These are phyloP conservation scores for Gavia stellata DNA, from an alignment of 2,113 vertebrate genomes.

Conservation along the genomic window DNA sequence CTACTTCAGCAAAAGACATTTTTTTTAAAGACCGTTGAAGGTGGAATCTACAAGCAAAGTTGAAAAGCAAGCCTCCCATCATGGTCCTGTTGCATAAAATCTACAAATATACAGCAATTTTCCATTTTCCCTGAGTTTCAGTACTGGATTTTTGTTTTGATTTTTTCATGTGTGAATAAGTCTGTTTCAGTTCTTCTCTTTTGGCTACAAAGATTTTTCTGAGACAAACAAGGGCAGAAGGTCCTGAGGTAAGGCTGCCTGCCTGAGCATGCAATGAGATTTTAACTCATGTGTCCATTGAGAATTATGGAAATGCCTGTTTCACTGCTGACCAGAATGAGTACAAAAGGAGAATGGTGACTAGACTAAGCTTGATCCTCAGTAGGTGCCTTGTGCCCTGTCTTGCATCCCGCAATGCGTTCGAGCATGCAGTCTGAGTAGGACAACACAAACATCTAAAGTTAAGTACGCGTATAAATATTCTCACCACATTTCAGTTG, in stretches of 20 bases:
- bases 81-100: not conserved
- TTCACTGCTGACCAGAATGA: not conserved
- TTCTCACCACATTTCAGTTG: not conserved
- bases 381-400: not conserved
- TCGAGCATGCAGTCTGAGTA: not conserved
- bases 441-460: not conserved
- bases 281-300: not conserved
- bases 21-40: not conserved
- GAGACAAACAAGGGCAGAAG: not conserved
- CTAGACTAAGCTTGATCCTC: not conserved
- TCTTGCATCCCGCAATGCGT: not conserved
- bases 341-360: not conserved
- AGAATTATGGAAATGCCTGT: not conserved
- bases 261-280: fast-evolving
- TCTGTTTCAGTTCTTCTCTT: not conserved
- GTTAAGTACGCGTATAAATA: not conserved
- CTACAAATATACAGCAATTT: not conserved
- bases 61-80: not conserved
- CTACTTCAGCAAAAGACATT: not conserved
- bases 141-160: not conserved
- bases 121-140: not conserved
- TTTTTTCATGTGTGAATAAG: not conserved
- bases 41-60: not conserved
- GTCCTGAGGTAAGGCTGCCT: not conserved
- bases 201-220: not conserved